Conservation (phyloP, 1,140 invertebrate species). For the Hyles euphorbiae region DNA sequence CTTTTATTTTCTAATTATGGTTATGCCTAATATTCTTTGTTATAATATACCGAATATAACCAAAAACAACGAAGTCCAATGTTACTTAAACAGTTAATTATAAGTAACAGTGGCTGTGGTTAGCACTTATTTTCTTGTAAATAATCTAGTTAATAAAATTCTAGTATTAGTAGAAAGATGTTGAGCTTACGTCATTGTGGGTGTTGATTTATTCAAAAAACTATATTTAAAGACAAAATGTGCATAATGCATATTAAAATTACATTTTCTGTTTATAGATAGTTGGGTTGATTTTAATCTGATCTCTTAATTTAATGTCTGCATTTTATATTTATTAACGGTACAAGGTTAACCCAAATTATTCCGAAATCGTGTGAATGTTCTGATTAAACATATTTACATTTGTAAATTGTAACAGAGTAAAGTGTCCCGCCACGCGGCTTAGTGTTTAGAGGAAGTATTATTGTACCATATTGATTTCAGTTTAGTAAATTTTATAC, state of each 20-base stretch:
- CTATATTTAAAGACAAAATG: conserved; percentile 4
- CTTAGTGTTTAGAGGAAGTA: no score
- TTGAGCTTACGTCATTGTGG: not conserved
- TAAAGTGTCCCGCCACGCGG: no score
- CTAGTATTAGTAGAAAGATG: not conserved
- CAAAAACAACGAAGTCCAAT: conserved; percentile 16
- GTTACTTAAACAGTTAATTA: conserved; percentile 22
- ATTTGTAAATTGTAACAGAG: no score
- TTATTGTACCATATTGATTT: no score
- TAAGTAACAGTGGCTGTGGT: conserved; percentile 26
- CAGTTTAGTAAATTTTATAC: no score
- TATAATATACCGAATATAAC: not conserved
- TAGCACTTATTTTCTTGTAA: conserved; percentile 8
- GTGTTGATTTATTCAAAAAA: not conserved
- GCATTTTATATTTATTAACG: conserved; percentile 25
- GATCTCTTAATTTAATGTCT: conserved; percentile 27
- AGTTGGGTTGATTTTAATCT: conserved; percentile 20
- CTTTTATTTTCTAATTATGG: no score
- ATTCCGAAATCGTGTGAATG: conserved; percentile 10
- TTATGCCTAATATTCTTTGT: no score
- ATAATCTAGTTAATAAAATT: conserved; percentile 1
- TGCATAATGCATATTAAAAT: not conserved
- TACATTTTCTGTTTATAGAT: conserved; percentile 3
- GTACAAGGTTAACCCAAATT: conserved; percentile 16
- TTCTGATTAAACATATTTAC: no score